These are phyloP conservation scores for Ischnura elegans DNA, from an alignment of 2,888 invertebrate genomes.

Conservation along the genomic window DNA sequence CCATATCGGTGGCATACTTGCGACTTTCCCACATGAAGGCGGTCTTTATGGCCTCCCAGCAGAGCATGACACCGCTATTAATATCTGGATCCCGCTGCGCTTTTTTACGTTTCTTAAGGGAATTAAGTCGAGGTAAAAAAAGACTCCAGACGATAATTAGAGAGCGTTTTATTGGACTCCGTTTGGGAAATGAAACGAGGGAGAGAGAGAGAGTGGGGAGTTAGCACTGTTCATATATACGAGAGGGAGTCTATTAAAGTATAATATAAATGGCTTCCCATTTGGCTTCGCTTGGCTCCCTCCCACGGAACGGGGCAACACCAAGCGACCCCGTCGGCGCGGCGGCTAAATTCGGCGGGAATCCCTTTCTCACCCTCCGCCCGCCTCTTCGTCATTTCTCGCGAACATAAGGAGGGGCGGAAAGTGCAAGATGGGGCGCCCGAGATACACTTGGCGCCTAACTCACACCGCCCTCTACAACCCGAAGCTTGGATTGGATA, in stretches of 20 bases:
- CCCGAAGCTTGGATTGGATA: too few species aligned
- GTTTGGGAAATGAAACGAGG: background rate
- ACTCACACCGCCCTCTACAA: too few species aligned
- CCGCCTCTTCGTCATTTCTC: too few species aligned
- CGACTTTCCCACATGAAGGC: too few species aligned
- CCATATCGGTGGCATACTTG: too few species aligned
- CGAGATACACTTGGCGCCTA: too few species aligned
- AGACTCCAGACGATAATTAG: background rate
- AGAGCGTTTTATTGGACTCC: background rate
- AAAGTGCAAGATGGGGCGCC: too few species aligned
- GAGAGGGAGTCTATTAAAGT: constrained; percentile 28
- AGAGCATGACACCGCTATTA: background rate
- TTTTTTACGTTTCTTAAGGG: background rate
- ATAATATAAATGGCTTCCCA: constrained; percentile 12
- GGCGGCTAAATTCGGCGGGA: background rate
- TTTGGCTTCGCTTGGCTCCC: constrained; percentile 25
- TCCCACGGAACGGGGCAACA: background rate
- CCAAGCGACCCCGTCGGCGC: background rate
- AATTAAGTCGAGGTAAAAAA: background rate
- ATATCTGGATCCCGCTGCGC: background rate
- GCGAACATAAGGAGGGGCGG: too few species aligned
- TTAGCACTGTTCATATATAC: background rate
- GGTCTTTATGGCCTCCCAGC: too few species aligned
- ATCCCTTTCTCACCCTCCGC: background rate
- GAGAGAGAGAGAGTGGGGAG: background rate